These are phyloP conservation scores for Spermophilus dauricus DNA, from an alignment of 2,113 vertebrate species.

Conservation along the genomic window DNA sequence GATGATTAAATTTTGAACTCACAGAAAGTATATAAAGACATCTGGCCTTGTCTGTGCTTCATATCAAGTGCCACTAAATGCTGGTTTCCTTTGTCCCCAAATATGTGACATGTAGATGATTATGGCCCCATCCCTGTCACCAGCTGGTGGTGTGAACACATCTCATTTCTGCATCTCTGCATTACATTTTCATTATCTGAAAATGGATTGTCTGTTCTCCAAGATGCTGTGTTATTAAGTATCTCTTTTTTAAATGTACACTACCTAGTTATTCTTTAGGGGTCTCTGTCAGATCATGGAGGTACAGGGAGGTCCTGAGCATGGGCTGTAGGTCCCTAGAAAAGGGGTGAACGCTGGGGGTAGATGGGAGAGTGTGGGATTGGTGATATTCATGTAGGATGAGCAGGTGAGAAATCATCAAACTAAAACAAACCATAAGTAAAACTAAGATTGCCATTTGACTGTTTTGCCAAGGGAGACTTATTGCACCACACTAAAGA, in stretches of 20 bases:
- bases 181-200: background rate
- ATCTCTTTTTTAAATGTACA: too few species aligned
- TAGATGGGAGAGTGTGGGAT: background rate
- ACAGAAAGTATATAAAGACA: background rate
- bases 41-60: background rate
- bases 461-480: background rate
- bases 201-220: background rate
- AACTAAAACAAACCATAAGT: background rate
- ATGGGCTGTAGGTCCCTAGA: background rate
- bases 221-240: background rate
- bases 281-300: background rate
- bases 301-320: background rate
- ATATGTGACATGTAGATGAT: background rate
- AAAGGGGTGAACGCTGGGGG: background rate
- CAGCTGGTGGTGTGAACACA: background rate
- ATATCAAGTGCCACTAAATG: background rate
- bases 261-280: background rate
- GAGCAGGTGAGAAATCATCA: background rate
- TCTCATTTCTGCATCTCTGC: background rate
- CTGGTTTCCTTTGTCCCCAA: background rate
- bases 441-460: background rate
- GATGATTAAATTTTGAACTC: background rate
- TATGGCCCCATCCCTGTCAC: background rate
- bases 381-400: conserved; percentile 3
- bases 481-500: background rate